Evolutionary conservation across 2,888 invertebrate species (phyloP).

Genomic region (Erebia aethiops): DNA sequence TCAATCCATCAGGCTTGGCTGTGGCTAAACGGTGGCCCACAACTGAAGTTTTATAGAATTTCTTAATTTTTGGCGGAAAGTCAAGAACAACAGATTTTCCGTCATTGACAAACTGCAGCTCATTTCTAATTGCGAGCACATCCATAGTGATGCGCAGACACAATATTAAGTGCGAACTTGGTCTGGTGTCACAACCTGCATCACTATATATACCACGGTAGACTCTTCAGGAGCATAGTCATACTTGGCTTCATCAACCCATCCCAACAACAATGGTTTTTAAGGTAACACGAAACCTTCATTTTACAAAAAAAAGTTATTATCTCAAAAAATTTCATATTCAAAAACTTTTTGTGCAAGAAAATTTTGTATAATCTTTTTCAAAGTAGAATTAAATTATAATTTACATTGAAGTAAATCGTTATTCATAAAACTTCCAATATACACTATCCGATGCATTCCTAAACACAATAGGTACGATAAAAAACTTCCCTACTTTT

Average conservation of each 20-base stretch:
- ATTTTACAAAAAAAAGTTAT: not conserved
- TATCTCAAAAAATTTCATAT: not conserved
- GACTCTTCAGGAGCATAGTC: slow-evolving; percentile 69
- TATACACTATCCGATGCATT: no score
- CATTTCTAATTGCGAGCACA: slow-evolving; percentile 79
- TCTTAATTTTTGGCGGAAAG: slow-evolving; percentile 72
- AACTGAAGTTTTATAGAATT: slow-evolving; percentile 42
- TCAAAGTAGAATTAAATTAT: no score
- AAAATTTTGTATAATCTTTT: no score
- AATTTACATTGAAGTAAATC: no score
- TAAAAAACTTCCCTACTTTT: not conserved
- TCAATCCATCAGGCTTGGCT: no score
- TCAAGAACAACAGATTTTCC: slow-evolving; percentile 75
- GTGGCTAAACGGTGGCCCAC: no score
- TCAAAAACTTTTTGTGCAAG: no score
- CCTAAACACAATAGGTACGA: no score
- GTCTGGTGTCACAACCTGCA: slow-evolving; percentile 65
- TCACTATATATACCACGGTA: slow-evolving; percentile 68
- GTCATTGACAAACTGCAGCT: slow-evolving; percentile 75
- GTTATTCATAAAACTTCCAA: no score
- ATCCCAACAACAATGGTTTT: slow-evolving; percentile 70
- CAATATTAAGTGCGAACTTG: slow-evolving; percentile 77
- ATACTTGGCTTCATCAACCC: slow-evolving; percentile 63
- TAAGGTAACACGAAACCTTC: slow-evolving; percentile 60
- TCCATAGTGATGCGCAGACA: slow-evolving; percentile 67